phyloP scores from a whole-genome alignment of 2,113 vertebrate species.

The Proteles cristata region DNA sequence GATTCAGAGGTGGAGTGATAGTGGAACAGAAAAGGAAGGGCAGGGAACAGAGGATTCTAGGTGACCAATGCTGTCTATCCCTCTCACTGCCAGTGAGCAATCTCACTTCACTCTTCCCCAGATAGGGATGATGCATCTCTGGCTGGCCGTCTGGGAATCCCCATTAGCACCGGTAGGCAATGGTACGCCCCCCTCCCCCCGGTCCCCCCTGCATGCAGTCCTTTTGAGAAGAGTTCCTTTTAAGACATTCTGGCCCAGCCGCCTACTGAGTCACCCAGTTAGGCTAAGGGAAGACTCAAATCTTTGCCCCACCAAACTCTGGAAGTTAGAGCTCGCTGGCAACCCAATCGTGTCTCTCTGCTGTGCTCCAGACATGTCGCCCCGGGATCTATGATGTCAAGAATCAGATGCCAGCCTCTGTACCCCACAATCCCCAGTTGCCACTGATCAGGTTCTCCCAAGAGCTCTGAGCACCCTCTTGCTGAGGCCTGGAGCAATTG shows the following conservation, averaged over 20 bases:
- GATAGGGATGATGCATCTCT: neutral
- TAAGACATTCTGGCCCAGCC: neutral
- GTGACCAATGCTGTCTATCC: neutral
- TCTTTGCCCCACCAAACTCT: neutral
- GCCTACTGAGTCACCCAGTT: neutral
- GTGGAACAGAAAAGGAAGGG: neutral
- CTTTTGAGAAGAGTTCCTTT: neutral
- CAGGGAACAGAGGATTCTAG: neutral
- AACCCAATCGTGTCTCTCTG: neutral
- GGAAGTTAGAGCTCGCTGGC: neutral
- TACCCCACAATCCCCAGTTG: neutral
- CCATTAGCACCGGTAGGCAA: neutral
- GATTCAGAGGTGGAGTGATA: neutral
- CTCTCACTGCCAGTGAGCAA: neutral
- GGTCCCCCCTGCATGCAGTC: neutral
- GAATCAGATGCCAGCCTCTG: neutral
- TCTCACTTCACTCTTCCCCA: neutral
- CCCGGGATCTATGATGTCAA: neutral
- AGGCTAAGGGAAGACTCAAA: neutral
- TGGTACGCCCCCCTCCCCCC: neutral
- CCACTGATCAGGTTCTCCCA: neutral
- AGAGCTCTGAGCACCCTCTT: neutral
- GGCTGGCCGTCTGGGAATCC: neutral
- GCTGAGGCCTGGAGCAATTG: neutral
- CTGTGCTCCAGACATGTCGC: neutral